These are phyloP conservation scores for Clarias magur DNA, from an alignment of 2,113 vertebrate genomes.

Conservation along the genomic window DNA sequence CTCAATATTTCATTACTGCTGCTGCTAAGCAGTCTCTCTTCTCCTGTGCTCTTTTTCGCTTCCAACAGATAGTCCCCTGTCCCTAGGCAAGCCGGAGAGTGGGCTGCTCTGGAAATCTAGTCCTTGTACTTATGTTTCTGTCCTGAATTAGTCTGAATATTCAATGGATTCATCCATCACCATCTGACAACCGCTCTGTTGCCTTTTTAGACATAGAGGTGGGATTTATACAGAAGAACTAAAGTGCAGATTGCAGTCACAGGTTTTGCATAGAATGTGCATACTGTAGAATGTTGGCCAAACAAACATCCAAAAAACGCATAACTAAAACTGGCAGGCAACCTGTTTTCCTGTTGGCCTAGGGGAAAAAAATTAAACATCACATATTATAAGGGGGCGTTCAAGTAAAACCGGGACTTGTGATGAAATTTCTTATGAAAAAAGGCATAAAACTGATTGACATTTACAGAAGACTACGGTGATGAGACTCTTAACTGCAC, in stretches of 20 bases:
- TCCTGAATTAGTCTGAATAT: conserved; percentile 40
- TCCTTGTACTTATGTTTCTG: conserved; percentile 28
- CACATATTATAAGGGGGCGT: too few species aligned
- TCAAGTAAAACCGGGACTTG: too few species aligned
- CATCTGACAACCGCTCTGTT: conserved; percentile 24
- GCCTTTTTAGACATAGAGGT: not conserved
- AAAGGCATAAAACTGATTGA: too few species aligned
- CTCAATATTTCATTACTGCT: conserved; percentile 20
- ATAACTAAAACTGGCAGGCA: too few species aligned
- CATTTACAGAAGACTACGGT: too few species aligned
- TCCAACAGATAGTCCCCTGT: conserved; percentile 19
- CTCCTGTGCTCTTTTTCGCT: not conserved
- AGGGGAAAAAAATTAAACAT: too few species aligned
- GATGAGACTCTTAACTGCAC: too few species aligned
- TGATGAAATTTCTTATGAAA: too few species aligned
- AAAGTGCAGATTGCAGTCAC: not conserved
- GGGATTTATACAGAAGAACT: not conserved
- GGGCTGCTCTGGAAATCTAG: conserved; percentile 18
- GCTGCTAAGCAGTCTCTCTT: conserved; percentile 11
- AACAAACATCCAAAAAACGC: too few species aligned
- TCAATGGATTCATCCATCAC: conserved; percentile 31
- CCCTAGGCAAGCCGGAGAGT: not conserved
- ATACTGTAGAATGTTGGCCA: too few species aligned
- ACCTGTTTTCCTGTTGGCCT: too few species aligned
- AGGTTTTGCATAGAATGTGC: not conserved